Percentiles rank a stretch among this genome's conserved stretches.
phyloP scores from a whole-genome alignment of 1,140 invertebrate species.

The Musca domestica region DNA sequence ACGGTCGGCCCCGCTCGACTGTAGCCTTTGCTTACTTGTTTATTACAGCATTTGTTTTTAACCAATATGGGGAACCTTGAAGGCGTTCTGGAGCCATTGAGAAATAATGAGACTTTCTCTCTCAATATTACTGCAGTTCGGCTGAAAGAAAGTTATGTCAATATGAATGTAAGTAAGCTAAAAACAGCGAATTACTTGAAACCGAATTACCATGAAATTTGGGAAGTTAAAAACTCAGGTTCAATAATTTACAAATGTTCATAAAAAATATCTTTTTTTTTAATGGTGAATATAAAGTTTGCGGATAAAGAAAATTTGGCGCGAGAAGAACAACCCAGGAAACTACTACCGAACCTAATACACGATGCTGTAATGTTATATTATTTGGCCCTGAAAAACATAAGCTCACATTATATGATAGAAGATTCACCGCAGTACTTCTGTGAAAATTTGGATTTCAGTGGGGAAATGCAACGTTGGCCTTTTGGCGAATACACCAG shows the following conservation, averaged over 20 bases:
- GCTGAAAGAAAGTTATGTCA: slow-evolving; percentile 25
- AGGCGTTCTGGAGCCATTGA: slow-evolving; percentile 36
- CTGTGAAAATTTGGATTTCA: too few species aligned
- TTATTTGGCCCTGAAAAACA: slow-evolving; percentile 59
- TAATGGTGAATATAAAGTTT: too few species aligned
- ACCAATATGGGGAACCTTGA: slow-evolving; percentile 45
- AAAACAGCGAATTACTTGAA: too few species aligned
- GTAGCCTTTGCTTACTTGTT: background rate
- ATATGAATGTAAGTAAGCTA: too few species aligned
- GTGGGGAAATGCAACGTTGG: slow-evolving; percentile 30
- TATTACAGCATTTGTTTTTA: slow-evolving; percentile 34
- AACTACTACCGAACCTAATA: slow-evolving; percentile 55
- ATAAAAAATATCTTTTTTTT: too few species aligned
- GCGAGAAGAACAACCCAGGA: too few species aligned
- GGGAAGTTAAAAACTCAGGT: too few species aligned
- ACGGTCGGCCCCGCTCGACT: too few species aligned
- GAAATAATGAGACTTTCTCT: slow-evolving; percentile 51
- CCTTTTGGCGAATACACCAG: slow-evolving; percentile 38
- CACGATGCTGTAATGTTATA: slow-evolving; percentile 72
- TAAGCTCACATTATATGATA: slow-evolving; percentile 35
- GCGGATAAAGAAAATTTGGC: too few species aligned
- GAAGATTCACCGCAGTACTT: slow-evolving; percentile 26
- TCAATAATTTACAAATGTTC: too few species aligned
- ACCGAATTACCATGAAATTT: too few species aligned
- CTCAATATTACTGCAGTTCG: slow-evolving; percentile 66